Conservation (phyloP, 2,888 invertebrate genomes). For the Thecophora atra region DNA sequence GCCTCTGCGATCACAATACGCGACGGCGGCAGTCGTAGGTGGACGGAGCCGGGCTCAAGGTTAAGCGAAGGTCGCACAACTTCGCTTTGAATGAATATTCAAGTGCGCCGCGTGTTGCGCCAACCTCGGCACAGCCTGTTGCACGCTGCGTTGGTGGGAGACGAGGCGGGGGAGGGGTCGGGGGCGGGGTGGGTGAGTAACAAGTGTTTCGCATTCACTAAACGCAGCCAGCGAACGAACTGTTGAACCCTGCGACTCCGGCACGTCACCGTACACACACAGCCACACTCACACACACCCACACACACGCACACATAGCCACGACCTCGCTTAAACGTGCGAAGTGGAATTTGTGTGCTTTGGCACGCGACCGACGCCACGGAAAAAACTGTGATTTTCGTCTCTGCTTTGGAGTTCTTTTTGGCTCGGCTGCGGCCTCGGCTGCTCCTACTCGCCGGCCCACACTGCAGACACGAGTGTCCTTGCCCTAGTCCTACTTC, state of each 20-base stretch:
- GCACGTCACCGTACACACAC: slow-evolving; percentile 38
- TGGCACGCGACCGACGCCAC: slow-evolving; percentile 42
- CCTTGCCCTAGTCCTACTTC: slow-evolving; percentile 61
- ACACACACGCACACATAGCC: slow-evolving; percentile 28
- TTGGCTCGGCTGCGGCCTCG: not conserved
- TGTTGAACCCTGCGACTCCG: slow-evolving; percentile 47
- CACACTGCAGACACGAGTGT: slow-evolving; percentile 43
- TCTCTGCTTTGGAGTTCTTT: slow-evolving; percentile 11
- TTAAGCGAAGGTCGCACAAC: too few relatives aligned
- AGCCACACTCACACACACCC: slow-evolving; percentile 8
- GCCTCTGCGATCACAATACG: too few relatives aligned
- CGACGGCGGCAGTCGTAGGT: too few relatives aligned
- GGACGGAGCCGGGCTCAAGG: too few relatives aligned
- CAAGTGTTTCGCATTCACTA: slow-evolving; percentile 59
- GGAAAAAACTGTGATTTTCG: slow-evolving; percentile 21
- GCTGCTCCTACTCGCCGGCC: slow-evolving; percentile 21
- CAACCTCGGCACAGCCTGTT: too few relatives aligned
- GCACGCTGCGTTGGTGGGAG: too few relatives aligned
- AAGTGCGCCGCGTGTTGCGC: too few relatives aligned
- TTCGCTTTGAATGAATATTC: too few relatives aligned
- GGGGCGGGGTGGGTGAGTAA: slow-evolving; percentile 45
- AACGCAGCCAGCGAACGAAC: too few relatives aligned
- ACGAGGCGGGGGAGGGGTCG: too few relatives aligned
- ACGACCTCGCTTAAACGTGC: slow-evolving; percentile 56
- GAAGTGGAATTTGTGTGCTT: slow-evolving; percentile 55